phyloP scores from a whole-genome alignment of 2,797 vertebrate genomes.

The Lacerta viridis region DNA sequence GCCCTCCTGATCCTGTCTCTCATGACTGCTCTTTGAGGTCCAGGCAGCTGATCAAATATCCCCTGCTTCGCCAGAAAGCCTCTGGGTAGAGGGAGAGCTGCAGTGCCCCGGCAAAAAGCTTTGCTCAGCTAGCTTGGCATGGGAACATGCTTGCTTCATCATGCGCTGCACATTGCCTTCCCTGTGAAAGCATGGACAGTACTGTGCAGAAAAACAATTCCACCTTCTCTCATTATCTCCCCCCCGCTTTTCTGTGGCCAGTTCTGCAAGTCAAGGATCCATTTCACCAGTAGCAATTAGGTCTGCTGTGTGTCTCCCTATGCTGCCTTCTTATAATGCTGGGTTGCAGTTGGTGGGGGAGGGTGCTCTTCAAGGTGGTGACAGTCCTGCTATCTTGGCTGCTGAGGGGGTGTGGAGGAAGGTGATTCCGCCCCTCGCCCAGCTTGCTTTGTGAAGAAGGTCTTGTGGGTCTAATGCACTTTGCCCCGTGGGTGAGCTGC shows the following conservation, averaged over 20 bases:
- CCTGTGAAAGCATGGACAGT: background rate
- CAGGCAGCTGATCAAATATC: constrained; percentile 20
- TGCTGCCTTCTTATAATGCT: too few species aligned
- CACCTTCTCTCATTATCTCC: background rate
- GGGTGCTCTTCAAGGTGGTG: too few species aligned
- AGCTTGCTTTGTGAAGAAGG: background rate
- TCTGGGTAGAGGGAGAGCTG: background rate
- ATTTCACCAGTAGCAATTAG: background rate
- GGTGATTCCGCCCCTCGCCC: background rate
- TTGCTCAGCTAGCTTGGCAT: background rate
- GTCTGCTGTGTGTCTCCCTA: background rate
- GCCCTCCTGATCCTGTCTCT: constrained; percentile 1
- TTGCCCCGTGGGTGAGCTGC: too few species aligned
- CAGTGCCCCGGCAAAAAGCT: background rate
- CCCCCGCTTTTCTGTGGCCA: too few species aligned
- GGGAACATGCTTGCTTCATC: background rate
- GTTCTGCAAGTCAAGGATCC: background rate
- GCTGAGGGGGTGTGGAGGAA: background rate
- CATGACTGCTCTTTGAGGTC: background rate
- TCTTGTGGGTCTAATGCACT: background rate
- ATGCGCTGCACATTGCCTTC: too few species aligned
- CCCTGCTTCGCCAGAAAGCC: background rate
- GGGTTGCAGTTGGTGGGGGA: background rate
- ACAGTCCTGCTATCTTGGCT: background rate
- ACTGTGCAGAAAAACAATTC: too few species aligned